Evolutionary conservation across 2,113 vertebrate genomes (phyloP).

Genomic region (Cygnus buccinator): DNA sequence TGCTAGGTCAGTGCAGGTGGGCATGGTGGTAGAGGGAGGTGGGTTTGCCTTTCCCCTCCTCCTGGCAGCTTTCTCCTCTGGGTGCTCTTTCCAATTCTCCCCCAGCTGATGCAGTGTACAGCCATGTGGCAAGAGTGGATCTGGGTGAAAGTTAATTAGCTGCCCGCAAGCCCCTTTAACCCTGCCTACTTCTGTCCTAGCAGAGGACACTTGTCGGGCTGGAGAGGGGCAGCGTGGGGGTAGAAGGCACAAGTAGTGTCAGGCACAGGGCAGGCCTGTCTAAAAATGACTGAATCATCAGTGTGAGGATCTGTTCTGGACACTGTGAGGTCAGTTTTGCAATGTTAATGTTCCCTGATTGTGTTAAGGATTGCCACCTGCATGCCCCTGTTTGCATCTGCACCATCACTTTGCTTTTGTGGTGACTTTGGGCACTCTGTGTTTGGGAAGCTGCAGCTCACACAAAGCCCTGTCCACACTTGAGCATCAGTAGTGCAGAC

Average conservation of each 20-base stretch:
- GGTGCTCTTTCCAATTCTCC: background rate
- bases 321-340: background rate
- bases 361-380: background rate
- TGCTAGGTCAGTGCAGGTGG: rapidly evolving
- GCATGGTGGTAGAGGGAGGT: background rate
- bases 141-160: background rate
- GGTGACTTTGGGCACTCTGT: background rate
- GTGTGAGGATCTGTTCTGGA: background rate
- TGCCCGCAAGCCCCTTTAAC: background rate
- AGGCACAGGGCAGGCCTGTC: rapidly evolving
- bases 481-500: background rate
- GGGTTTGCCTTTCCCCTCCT: background rate
- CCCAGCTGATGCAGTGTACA: background rate
- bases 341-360: background rate
- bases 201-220: background rate
- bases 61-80: rapidly evolving
- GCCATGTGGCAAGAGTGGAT: background rate
- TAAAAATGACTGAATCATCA: background rate
- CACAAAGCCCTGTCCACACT: background rate
- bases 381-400: background rate
- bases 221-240: rapidly evolving
- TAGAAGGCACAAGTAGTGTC: background rate
- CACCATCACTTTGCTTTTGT: background rate
- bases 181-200: background rate
- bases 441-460: background rate